phyloP scores from a whole-genome alignment of 2,888 invertebrate species.

The Noctua janthe region DNA sequence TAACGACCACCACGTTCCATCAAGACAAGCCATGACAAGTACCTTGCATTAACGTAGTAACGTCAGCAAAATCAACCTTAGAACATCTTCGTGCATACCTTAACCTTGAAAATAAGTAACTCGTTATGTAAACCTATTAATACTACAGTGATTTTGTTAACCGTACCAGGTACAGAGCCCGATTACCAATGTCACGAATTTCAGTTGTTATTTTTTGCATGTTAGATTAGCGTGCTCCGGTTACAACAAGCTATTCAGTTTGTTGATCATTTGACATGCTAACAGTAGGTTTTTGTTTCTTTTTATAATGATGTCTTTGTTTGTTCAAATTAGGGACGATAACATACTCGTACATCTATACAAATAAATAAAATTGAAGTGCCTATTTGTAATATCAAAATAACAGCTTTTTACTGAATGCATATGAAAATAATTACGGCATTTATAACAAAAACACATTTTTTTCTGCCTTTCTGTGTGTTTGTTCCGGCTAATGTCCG shows the following conservation, averaged over 20 bases:
- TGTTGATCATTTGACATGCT: slow-evolving; percentile 54
- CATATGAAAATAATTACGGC: too few relatives aligned
- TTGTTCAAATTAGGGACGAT: slow-evolving; percentile 11
- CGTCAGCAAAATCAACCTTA: slow-evolving; percentile 53
- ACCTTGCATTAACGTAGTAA: slow-evolving; percentile 30
- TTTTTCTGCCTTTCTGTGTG: too few relatives aligned
- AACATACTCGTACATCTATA: background rate
- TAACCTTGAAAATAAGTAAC: slow-evolving; percentile 66
- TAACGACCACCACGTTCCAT: slow-evolving; percentile 13
- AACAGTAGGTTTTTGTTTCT: slow-evolving; percentile 27
- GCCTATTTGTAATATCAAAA: too few relatives aligned
- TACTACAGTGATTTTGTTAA: slow-evolving; percentile 49
- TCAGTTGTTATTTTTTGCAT: slow-evolving; percentile 44
- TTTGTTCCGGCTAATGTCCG: too few relatives aligned
- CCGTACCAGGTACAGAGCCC: slow-evolving; percentile 60
- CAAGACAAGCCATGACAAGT: slow-evolving; percentile 30
- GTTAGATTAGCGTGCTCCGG: slow-evolving; percentile 56
- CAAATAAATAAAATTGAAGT: too few relatives aligned
- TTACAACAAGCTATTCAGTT: slow-evolving; percentile 59
- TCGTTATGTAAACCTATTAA: slow-evolving; percentile 61
- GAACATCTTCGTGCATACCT: slow-evolving; percentile 59
- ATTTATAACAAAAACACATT: too few relatives aligned
- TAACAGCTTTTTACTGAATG: too few relatives aligned
- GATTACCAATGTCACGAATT: slow-evolving; percentile 58
- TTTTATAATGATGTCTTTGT: slow-evolving; percentile 32